Conservation (phyloP, 2,888 invertebrate genomes). For the Trichogramma evanescens region DNA sequence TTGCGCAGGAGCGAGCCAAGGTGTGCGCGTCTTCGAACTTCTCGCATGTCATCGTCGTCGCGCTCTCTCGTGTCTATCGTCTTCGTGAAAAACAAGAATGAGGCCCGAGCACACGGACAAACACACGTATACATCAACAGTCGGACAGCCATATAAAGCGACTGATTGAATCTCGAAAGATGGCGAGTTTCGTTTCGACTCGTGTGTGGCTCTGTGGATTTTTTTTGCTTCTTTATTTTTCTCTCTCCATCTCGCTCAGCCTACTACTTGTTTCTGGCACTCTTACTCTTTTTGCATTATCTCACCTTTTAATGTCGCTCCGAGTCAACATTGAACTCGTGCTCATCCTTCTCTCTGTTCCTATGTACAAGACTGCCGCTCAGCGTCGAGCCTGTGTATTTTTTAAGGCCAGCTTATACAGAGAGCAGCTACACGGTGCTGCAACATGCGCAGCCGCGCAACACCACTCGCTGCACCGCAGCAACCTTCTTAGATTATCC, state of each 20-base stretch:
- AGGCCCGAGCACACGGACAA: no score
- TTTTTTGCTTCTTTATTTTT: background rate
- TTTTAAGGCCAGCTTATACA: background rate
- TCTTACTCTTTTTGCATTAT: constrained; percentile 13
- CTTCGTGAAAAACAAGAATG: no score
- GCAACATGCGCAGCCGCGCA: no score
- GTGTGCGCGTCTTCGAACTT: constrained; percentile 1
- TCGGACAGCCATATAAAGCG: no score
- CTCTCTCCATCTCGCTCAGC: background rate
- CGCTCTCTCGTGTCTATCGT: background rate
- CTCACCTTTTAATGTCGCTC: constrained; percentile 20
- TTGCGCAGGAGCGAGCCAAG: background rate
- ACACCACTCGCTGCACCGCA: no score
- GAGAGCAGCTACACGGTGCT: no score
- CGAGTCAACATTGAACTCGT: constrained; percentile 17
- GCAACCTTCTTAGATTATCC: no score
- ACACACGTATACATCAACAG: no score
- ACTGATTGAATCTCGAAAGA: no score
- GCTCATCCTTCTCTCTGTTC: constrained; percentile 13
- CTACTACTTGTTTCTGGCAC: background rate
- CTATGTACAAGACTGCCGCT: constrained; percentile 7
- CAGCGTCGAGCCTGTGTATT: background rate
- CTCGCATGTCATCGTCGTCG: constrained; percentile 22
- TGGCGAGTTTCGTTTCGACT: no score
- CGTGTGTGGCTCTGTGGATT: no score